phyloP scores from a whole-genome alignment of 1,140 invertebrate species.

The Matsumurasca onukii region DNA sequence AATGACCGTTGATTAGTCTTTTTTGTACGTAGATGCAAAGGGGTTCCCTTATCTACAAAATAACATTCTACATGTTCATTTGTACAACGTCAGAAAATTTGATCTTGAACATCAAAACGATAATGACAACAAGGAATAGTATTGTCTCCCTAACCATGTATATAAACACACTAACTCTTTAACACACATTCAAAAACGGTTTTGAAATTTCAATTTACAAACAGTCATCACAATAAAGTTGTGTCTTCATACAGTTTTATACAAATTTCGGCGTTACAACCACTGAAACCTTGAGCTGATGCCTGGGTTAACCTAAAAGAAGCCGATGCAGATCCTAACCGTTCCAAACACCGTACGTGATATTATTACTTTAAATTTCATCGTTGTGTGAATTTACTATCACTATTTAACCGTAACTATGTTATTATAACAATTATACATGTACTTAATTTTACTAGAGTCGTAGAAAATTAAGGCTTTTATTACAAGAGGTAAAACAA shows the following conservation, averaged over 20 bases:
- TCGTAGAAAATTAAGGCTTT: conserved; percentile 26
- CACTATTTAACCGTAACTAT: conserved; percentile 27
- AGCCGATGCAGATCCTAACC: neutral
- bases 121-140: conserved; percentile 20
- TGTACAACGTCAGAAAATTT: conserved; percentile 20
- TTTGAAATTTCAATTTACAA: conserved; percentile 27
- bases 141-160: conserved; percentile 31
- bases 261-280: conserved; percentile 36
- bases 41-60: no score
- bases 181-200: conserved; percentile 29
- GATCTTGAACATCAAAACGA: conserved; percentile 19
- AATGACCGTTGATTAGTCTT: no score
- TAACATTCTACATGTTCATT: conserved; percentile 12
- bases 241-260: conserved; percentile 32
- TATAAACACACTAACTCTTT: conserved; percentile 30
- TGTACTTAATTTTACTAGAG: conserved; percentile 20
- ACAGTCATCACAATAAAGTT: conserved; percentile 31
- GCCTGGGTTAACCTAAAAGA: conserved; percentile 9
- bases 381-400: conserved; percentile 25
- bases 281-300: conserved; percentile 34
- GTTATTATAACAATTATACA: conserved; percentile 26
- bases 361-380: conserved; percentile 7
- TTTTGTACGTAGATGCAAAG: no score
- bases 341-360: neutral
- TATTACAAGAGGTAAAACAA: conserved; percentile 19